A percentile compares a stretch with the other conserved stretches of the same genome.
Evolutionary conservation across 2,888 invertebrate species (phyloP).

Genomic region (Melipona bicolor): DNA sequence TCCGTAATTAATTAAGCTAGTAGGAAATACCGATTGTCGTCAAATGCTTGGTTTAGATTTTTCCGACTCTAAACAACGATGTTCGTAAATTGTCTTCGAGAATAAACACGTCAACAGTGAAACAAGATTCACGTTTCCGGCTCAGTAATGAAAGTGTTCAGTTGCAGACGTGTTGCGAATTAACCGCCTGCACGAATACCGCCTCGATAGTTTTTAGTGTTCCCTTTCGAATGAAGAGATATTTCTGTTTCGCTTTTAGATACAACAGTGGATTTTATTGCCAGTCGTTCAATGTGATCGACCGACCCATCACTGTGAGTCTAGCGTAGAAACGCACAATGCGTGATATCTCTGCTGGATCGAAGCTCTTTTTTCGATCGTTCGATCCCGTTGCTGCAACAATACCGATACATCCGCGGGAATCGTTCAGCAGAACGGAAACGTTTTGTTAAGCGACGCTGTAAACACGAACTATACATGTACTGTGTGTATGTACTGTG

Average conservation of each 20-base stretch:
- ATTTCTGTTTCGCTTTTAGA: constrained; percentile 31
- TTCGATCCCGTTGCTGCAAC: constrained; percentile 56
- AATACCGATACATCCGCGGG: constrained; percentile 61
- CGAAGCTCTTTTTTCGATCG: constrained; percentile 42
- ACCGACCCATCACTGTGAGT: constrained; percentile 38
- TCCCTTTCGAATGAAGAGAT: not conserved
- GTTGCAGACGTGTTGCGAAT: not conserved
- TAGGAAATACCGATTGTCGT: too few species aligned
- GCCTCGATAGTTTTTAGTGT: not conserved
- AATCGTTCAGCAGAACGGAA: constrained; percentile 54
- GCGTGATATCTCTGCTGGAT: constrained; percentile 36
- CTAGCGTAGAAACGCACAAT: constrained; percentile 33
- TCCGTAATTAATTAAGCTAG: too few species aligned
- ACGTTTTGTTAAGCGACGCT: constrained; percentile 46
- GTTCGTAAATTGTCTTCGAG: too few species aligned
- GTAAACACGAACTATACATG: constrained; percentile 6
- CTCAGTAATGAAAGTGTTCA: not conserved
- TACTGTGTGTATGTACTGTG: not conserved
- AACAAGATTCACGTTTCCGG: not conserved
- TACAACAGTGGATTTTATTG: constrained; percentile 31
- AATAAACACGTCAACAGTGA: too few species aligned
- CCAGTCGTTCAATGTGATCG: constrained; percentile 45
- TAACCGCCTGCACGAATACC: not conserved
- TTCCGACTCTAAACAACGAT: too few species aligned
- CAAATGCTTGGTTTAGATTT: too few species aligned